Evolutionary conservation across 2,797 vertebrate species (phyloP), one percentile per base, ranked within the genome.

Genomic region (Ctenopoma multispine): DNA sequence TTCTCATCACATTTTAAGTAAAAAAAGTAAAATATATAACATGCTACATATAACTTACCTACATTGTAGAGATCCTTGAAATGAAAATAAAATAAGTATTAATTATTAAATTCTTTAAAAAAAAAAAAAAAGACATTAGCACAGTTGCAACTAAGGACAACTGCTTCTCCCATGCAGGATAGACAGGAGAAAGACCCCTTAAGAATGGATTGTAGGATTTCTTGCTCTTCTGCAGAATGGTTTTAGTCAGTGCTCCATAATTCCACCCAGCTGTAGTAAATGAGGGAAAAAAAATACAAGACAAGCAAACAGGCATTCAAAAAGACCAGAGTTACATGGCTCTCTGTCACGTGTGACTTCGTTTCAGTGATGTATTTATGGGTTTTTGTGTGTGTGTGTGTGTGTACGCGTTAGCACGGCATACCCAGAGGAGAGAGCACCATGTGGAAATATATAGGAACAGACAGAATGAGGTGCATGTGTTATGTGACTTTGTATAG

Each of bases 401-500:
- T 48, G 29, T 48, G 21, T 66, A 21, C n/a, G n/a, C n/a, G n/a
- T n/a, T n/a, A 14, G 70, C 74, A 82, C 17, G 15, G 62, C 53
- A 21, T 34, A 72, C 82, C 84, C 68, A 62, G 83, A 79, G 87
- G 87, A 84, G 64, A 81, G 50, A 51, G 57, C n/a, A 15, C 66
- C 62, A 72, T 68, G 75, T 82, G 75, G 72, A 86, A 87, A 73
- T 80, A 77, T 87, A 90, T 72, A 64, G 34, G 79, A 86, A 63
- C 50, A 53, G 89, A 90, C 89, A 88, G 84, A 91, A 91, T 89
- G 80, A 76, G 87, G 81, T 74, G 72, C 53, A 3, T 41, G 15
- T 38, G 21, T 18, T 2, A 18, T 20, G 7, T 21, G 7, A 41
- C 5, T 14, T 17, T 36, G n/a, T 23, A 14, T 36, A 11, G 34